Percentiles rank a stretch among this genome's conserved stretches.
phyloP scores from a whole-genome alignment of 2,888 invertebrate genomes.

The Kuschelorhynchus macadamiae region DNA sequence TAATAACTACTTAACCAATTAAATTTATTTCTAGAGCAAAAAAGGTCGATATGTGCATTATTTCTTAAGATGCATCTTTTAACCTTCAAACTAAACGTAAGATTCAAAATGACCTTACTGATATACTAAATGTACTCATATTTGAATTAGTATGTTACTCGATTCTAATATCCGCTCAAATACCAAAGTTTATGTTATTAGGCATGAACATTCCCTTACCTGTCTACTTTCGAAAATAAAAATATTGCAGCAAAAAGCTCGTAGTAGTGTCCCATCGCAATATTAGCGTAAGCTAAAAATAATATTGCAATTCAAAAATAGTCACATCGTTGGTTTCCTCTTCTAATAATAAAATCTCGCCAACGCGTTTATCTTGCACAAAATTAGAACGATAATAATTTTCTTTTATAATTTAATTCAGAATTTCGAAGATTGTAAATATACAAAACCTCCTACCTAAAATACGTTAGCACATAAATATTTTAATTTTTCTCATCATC shows the following conservation, averaged over 20 bases:
- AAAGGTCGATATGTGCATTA: too few species aligned
- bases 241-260: slow-evolving; percentile 1
- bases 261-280: slow-evolving; percentile 16
- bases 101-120: too few species aligned
- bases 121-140: too few species aligned
- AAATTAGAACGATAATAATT: slow-evolving; percentile 28
- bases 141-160: too few species aligned
- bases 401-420: slow-evolving; percentile 29
- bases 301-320: slow-evolving; percentile 28
- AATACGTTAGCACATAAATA: slow-evolving; percentile 28
- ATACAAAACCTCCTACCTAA: slow-evolving; percentile 34
- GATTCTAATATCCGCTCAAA: too few species aligned
- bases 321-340: slow-evolving; percentile 35
- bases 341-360: slow-evolving; percentile 37
- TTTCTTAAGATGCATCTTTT: too few species aligned
- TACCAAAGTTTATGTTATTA: too few species aligned
- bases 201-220: too few species aligned
- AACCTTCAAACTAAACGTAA: too few species aligned
- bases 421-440: slow-evolving; percentile 40
- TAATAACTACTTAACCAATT: too few species aligned
- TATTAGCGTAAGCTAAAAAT: slow-evolving; percentile 31
- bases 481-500: slow-evolving; percentile 28
- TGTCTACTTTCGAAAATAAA: slow-evolving; percentile 10
- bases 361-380: slow-evolving; percentile 33
- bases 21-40: too few species aligned